A percentile compares a stretch with the other conserved stretches of the same genome.
These are phyloP conservation scores for Liasis olivaceus DNA, from an alignment of 2,797 vertebrate genomes.

Conservation along the genomic window DNA sequence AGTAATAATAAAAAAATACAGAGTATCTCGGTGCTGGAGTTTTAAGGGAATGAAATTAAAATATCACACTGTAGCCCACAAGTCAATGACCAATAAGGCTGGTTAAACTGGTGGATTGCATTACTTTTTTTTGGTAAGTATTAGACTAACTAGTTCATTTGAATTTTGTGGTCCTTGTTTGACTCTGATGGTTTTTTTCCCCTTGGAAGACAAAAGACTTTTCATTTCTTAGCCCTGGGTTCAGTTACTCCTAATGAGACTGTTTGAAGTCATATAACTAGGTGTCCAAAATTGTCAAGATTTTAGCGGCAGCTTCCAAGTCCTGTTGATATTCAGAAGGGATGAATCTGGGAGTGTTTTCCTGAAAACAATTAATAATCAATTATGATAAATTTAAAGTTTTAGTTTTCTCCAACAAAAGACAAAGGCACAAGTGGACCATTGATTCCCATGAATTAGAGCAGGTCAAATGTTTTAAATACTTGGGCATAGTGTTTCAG, in stretches of 20 bases:
- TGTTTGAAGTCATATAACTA: not conserved
- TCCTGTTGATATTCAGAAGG: not conserved
- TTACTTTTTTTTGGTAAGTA: not conserved
- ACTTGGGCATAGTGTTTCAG: too few species aligned
- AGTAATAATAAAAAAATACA: not conserved
- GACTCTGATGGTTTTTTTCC: not conserved
- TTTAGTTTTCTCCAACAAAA: too few species aligned
- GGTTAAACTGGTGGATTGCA: not conserved
- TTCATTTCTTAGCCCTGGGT: not conserved
- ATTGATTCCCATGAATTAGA: too few species aligned
- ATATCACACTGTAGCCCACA: not conserved
- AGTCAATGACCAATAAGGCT: not conserved
- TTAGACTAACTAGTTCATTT: not conserved
- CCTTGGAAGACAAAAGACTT: not conserved
- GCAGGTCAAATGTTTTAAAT: too few species aligned
- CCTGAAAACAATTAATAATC: too few species aligned
- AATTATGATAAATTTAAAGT: too few species aligned
- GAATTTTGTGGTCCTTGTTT: accelerated
- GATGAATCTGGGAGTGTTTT: not conserved
- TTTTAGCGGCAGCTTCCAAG: not conserved
- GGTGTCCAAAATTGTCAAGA: not conserved
- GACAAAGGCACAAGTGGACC: too few species aligned
- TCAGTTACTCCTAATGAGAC: not conserved
- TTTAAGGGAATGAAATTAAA: not conserved
- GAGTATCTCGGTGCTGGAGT: not conserved